These are phyloP conservation scores for Oscheius sp. DNA, from an alignment of 2,888 invertebrate species.

Conservation along the genomic window DNA sequence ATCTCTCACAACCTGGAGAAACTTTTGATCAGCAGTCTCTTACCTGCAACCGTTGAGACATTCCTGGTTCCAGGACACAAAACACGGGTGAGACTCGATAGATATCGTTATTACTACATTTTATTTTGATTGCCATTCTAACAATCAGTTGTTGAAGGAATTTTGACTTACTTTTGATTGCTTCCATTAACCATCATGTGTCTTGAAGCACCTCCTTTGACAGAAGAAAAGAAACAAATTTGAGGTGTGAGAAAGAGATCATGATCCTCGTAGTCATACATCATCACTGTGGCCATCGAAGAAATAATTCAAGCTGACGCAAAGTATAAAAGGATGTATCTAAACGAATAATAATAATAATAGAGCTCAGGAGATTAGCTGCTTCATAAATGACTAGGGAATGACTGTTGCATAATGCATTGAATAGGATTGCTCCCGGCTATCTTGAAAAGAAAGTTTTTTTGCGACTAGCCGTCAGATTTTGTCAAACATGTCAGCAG, in stretches of 20 bases:
- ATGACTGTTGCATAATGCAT: not conserved
- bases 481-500: not conserved
- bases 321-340: too few relatives aligned
- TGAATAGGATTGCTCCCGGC: too few relatives aligned
- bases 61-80: slow-evolving; percentile 62
- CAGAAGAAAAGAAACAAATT: slow-evolving; percentile 45
- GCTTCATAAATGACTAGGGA: too few relatives aligned
- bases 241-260: slow-evolving; percentile 62
- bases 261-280: slow-evolving; percentile 62
- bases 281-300: slow-evolving; percentile 33
- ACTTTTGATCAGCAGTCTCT: not conserved
- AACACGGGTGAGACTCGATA: slow-evolving; percentile 67
- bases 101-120: slow-evolving; percentile 65
- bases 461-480: not conserved
- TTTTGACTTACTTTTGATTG: slow-evolving; percentile 45
- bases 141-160: not conserved
- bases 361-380: too few relatives aligned
- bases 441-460: too few relatives aligned
- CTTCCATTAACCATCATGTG: slow-evolving; percentile 68
- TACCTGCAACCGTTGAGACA: slow-evolving; percentile 62
- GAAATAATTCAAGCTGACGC: too few relatives aligned
- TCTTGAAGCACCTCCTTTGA: slow-evolving; percentile 62
- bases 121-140: slow-evolving; percentile 67
- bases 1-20: slow-evolving; percentile 60
- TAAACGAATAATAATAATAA: too few relatives aligned